These are phyloP conservation scores for Ophiodon elongatus DNA, from an alignment of 2,113 vertebrate genomes.

Conservation along the genomic window DNA sequence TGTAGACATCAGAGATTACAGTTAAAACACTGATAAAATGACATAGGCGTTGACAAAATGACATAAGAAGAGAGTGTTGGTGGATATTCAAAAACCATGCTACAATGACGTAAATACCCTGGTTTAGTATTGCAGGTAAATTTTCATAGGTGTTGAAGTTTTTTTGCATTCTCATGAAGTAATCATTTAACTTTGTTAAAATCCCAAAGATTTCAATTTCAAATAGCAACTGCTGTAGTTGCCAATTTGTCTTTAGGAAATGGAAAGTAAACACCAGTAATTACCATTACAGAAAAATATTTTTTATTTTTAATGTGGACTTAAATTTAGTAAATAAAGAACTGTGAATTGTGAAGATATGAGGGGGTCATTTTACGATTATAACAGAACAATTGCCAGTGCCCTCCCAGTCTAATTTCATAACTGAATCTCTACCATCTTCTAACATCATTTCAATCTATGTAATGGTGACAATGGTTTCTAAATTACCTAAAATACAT, in stretches of 20 bases:
- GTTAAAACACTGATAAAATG: neutral
- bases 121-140: neutral
- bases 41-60: neutral
- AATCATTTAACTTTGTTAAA: neutral
- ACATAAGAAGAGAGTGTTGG: neutral
- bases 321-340: neutral
- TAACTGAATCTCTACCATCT: neutral
- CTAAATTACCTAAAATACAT: neutral
- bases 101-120: neutral
- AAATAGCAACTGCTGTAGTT: neutral
- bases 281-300: neutral
- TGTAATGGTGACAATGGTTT: neutral
- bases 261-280: neutral
- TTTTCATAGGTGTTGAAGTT: neutral
- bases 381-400: neutral
- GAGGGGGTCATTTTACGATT: neutral
- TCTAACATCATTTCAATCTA: neutral
- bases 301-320: neutral
- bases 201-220: neutral
- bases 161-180: neutral
- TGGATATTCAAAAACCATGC: neutral
- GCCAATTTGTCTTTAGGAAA: neutral
- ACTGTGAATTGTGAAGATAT: neutral
- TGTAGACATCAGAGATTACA: neutral
- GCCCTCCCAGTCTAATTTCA: neutral